These are phyloP conservation scores for Cephus runcator DNA, from an alignment of 2,888 invertebrate genomes.

Conservation along the genomic window DNA sequence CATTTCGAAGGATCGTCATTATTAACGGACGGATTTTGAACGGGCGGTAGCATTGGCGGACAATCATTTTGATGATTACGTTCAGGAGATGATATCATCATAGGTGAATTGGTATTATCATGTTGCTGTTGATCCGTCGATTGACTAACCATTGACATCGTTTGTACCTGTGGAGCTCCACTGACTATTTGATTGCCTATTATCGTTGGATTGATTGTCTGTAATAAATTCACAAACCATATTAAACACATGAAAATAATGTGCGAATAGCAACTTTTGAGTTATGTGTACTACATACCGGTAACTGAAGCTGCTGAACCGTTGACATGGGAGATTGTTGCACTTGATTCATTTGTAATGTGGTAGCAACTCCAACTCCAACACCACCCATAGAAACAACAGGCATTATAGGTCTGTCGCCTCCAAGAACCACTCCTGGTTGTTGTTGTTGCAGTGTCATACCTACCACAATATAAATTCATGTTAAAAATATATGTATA, in stretches of 20 bases:
- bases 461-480: constrained; percentile 54
- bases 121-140: constrained; percentile 40
- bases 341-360: constrained; percentile 57
- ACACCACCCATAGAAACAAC: constrained; percentile 72
- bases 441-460: constrained; percentile 70
- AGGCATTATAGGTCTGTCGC: constrained; percentile 72
- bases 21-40: constrained; percentile 29
- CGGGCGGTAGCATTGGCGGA: constrained; percentile 48
- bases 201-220: constrained; percentile 54
- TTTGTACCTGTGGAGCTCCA: constrained; percentile 50
- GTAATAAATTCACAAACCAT: constrained; percentile 11
- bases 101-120: constrained; percentile 30
- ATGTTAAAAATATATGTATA: background rate
- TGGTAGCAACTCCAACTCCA: constrained; percentile 52
- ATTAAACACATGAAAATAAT: background rate
- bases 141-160: constrained; percentile 51
- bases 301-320: constrained; percentile 49
- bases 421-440: constrained; percentile 55
- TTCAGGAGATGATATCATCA: constrained; percentile 41
- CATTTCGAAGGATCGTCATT: constrained; percentile 40
- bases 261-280: background rate
- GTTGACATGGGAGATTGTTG: constrained; percentile 50
- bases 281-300: constrained; percentile 33
- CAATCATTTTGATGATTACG: constrained; percentile 47
- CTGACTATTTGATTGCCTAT: constrained; percentile 58